Conservation (phyloP, 2,888 invertebrate species). For the Pammene aurita region DNA sequence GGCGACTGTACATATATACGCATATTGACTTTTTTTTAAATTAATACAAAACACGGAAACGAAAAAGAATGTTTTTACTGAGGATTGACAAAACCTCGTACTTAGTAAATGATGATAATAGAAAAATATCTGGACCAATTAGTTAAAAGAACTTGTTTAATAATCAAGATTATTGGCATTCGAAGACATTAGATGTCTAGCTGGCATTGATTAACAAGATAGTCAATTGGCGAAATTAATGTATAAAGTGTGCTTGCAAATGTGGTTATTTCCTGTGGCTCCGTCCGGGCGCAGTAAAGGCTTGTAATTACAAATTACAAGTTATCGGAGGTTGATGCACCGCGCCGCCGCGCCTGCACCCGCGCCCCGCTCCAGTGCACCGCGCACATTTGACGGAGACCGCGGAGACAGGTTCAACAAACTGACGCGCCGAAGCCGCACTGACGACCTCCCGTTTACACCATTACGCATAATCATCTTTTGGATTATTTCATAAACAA, state of each 20-base stretch:
- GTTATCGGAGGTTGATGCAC: constrained; percentile 81
- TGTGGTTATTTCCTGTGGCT: constrained; percentile 72
- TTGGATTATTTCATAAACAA: constrained; percentile 69
- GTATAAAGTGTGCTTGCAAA: constrained; percentile 66
- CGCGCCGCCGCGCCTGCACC: constrained; percentile 53
- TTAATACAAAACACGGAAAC: too few species aligned
- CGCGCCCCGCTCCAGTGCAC: constrained; percentile 67
- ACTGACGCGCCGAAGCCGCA: constrained; percentile 67
- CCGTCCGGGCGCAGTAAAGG: constrained; percentile 73
- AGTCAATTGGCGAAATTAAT: constrained; percentile 65
- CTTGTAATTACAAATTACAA: constrained; percentile 81
- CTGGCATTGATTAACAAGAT: constrained; percentile 50
- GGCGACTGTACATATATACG: too few species aligned
- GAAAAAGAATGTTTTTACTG: too few species aligned
- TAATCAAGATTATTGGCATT: not conserved
- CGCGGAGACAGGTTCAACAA: constrained; percentile 76
- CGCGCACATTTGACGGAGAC: constrained; percentile 69
- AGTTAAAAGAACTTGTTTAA: not conserved
- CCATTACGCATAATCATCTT: constrained; percentile 71
- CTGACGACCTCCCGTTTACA: constrained; percentile 68
- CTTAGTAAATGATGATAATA: too few species aligned
- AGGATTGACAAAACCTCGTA: too few species aligned
- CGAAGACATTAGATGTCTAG: constrained; percentile 17
- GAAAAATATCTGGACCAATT: not conserved
- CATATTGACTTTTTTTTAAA: too few species aligned